Base-by-base conservation (phyloP, 2,888 invertebrate genomes). In the Lacanobia wlatinum region DNA sequence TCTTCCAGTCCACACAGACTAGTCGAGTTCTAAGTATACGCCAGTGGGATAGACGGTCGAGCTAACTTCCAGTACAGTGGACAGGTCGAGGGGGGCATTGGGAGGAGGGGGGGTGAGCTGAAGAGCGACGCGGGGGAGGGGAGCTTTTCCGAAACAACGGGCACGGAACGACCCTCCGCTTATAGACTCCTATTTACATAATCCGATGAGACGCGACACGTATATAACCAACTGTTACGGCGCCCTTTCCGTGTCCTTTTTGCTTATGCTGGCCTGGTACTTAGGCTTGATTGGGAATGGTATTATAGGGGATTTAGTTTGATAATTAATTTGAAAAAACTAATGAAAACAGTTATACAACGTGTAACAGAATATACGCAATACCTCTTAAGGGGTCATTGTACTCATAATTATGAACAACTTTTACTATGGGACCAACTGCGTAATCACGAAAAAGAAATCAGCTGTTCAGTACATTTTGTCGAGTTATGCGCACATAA, bases 71-170 rank as follows among this genome's bases (percentile, higher is more conserved):
- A 90, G 83, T 87, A 87, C 89, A 90, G 76, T 86, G 90, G 87
- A 80, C 88, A 82, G 85, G 84, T 72, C 74, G 85, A 60, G 74
- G 14, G 55, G 38, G 21, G 14, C 34, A n/a, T 40, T 74, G 68
- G 70, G 23, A n/a, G 34, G 71, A 61, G 70, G 63, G 74, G 70
- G 34, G 38, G n/a, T 71, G 43, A 12, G 5, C 69, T 62, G 62
- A 21, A 21, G 38, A 62, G 78, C 69, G 38, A 12, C 10, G 83
- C 75, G 69, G 76, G 73, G 79, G 66, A 84, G 82, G 86, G 87
- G 88, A 87, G 88, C 84, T 87, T 93, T 94, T 94, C 93, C 93
- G 73, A 91, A 93, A 92, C 93, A 94, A 93, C 86, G 89, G 83
- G 91, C 92, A 84, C 83, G 93, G 92, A 93, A 93, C 85, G 88